Evolutionary conservation across 2,113 vertebrate genomes (phyloP).

Genomic region (Hymenochirus boettgeri): DNA sequence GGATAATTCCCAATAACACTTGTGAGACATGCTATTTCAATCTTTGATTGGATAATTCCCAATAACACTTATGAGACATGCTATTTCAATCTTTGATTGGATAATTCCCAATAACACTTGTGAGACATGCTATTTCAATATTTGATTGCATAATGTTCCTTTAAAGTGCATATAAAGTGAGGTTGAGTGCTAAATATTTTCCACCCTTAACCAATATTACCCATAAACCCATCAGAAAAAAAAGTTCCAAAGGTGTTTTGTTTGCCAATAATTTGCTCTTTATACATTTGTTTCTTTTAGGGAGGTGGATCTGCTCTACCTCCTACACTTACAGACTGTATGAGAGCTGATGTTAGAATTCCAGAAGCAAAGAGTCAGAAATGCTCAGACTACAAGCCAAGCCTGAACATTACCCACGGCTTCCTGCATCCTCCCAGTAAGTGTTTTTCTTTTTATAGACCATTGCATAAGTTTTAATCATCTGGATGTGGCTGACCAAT

Average conservation of each 20-base stretch:
- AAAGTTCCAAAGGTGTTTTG: slow-evolving; percentile 50
- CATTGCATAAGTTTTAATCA: slow-evolving; percentile 63
- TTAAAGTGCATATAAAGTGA: slow-evolving; percentile 54
- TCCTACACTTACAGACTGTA: slow-evolving; percentile 67
- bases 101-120: too few relatives aligned
- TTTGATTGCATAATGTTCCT: too few relatives aligned
- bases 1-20: too few relatives aligned
- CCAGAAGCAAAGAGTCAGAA: slow-evolving; percentile 63
- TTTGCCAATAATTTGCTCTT: slow-evolving; percentile 50
- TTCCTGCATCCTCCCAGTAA: slow-evolving; percentile 89
- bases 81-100: too few relatives aligned
- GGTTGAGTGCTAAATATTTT: too few relatives aligned
- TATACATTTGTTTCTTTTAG: slow-evolving; percentile 53
- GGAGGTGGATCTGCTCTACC: slow-evolving; percentile 56
- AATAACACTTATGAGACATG: too few relatives aligned
- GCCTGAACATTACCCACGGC: slow-evolving; percentile 56
- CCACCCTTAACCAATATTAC: too few relatives aligned
- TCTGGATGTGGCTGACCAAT: slow-evolving; percentile 64
- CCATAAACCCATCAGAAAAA: slow-evolving; percentile 52
- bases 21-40: too few relatives aligned
- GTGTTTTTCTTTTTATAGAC: slow-evolving; percentile 63
- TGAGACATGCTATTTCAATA: too few relatives aligned
- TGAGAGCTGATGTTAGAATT: slow-evolving; percentile 84
- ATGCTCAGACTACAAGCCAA: slow-evolving; percentile 69
- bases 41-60: too few relatives aligned